phyloP scores from a whole-genome alignment of 2,797 vertebrate species.

The Amazona ochrocephala region DNA sequence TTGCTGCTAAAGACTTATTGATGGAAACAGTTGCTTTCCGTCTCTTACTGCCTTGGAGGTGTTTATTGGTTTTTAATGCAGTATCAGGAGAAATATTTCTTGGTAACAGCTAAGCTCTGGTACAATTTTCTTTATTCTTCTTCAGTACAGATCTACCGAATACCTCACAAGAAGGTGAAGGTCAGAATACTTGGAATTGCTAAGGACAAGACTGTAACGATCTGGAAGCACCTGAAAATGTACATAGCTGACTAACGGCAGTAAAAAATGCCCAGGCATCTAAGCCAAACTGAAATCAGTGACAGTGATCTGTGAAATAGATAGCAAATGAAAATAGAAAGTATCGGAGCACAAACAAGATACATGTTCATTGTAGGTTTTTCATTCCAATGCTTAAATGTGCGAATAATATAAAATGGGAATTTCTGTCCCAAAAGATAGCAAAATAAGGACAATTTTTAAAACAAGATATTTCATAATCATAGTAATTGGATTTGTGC shows the following conservation, averaged over 20 bases:
- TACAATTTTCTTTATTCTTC: not conserved
- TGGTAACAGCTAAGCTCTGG: not conserved
- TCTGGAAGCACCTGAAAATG: not conserved
- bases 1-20: conserved; percentile 33
- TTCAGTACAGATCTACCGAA: not conserved
- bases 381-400: not conserved
- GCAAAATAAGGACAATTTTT: not conserved
- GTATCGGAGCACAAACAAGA: not conserved
- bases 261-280: not conserved
- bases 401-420: not conserved
- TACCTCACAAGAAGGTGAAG: not conserved
- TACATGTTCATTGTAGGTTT: not conserved
- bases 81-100: not conserved
- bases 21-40: not conserved
- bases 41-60: not conserved
- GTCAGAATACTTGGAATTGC: not conserved
- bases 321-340: not conserved
- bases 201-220: not conserved
- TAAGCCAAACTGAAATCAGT: not conserved
- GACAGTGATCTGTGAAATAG: not conserved
- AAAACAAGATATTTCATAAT: not conserved
- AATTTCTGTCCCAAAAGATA: not conserved
- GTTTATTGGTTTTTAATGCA: not conserved
- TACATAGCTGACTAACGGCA: not conserved
- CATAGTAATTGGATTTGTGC: not conserved